A percentile compares a stretch with the other conserved stretches of the same genome.
phyloP scores from a whole-genome alignment of 2,113 vertebrate genomes.

The Sorex fumeus region DNA sequence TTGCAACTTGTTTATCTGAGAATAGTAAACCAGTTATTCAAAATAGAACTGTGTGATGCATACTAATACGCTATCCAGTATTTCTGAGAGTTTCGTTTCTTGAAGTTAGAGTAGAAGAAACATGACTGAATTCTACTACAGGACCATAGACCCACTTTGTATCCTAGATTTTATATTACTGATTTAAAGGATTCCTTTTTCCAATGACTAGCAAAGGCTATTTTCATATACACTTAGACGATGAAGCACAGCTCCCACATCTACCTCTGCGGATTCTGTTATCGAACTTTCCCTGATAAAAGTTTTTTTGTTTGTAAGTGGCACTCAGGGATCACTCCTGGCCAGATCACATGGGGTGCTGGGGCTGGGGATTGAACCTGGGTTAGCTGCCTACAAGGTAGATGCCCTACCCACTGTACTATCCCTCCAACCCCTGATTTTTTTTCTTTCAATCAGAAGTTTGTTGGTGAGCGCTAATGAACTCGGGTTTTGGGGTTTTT shows the following conservation, averaged over 20 bases:
- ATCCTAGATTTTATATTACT: constrained; percentile 3
- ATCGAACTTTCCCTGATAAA: background rate
- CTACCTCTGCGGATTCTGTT: background rate
- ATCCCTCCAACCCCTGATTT: too few relatives aligned
- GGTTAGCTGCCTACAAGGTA: too few relatives aligned
- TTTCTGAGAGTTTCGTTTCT: background rate
- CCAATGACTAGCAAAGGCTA: too few relatives aligned
- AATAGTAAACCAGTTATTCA: background rate
- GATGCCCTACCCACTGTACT: too few relatives aligned
- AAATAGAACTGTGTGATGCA: background rate
- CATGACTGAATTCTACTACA: background rate
- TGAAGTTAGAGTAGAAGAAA: background rate
- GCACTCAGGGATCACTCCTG: too few relatives aligned
- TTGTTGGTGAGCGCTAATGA: background rate
- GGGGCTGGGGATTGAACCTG: too few relatives aligned
- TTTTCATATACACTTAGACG: too few relatives aligned
- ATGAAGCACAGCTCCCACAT: background rate
- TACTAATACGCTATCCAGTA: background rate
- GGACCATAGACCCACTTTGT: background rate
- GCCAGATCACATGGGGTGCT: too few relatives aligned
- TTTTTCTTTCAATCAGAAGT: background rate
- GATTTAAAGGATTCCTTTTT: background rate
- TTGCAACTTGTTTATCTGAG: background rate
- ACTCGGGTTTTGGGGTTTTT: too few relatives aligned
- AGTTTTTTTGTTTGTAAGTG: too few relatives aligned